A percentile compares a stretch with the other conserved stretches of the same genome.
Conservation (phyloP, 2,113 vertebrate species). For the Microcebus ravelobensis region DNA sequence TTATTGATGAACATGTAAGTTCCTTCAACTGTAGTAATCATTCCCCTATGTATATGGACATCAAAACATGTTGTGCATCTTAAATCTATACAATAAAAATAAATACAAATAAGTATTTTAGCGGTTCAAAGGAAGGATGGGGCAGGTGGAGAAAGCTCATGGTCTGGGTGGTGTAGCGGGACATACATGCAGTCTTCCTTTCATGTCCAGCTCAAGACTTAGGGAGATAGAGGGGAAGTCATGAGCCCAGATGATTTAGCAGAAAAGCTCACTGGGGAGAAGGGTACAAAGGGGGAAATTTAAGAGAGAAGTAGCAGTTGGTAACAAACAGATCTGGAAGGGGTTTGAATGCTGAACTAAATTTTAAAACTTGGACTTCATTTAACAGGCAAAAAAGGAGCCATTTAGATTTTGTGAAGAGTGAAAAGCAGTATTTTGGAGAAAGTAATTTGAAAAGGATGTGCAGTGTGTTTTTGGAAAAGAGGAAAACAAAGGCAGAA, state of each 20-base stretch:
- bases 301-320: slow-evolving; percentile 19
- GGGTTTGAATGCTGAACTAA: not conserved
- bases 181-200: not conserved
- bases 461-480: not conserved
- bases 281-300: not conserved
- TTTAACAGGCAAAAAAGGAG: not conserved
- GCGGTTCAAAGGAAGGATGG: not conserved
- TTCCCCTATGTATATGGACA: not conserved
- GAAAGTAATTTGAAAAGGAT: slow-evolving; percentile 31
- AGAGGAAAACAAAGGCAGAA: not conserved
- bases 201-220: not conserved
- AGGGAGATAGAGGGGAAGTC: not conserved
- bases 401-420: slow-evolving; percentile 28
- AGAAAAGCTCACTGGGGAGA: slow-evolving; percentile 8
- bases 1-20: not conserved
- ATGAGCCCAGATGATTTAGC: not conserved
- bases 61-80: not conserved
- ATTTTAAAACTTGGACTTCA: slow-evolving; percentile 43
- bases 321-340: not conserved
- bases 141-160: not conserved
- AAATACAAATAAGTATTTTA: not conserved
- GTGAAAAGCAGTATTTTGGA: slow-evolving; percentile 13
- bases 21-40: not conserved
- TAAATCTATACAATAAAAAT: not conserved
- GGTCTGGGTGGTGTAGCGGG: not conserved